Percentiles rank a stretch among this genome's conserved stretches.
Evolutionary conservation across 1,140 invertebrate genomes (phyloP).

Genomic region (Drosophila pseudoobscura): DNA sequence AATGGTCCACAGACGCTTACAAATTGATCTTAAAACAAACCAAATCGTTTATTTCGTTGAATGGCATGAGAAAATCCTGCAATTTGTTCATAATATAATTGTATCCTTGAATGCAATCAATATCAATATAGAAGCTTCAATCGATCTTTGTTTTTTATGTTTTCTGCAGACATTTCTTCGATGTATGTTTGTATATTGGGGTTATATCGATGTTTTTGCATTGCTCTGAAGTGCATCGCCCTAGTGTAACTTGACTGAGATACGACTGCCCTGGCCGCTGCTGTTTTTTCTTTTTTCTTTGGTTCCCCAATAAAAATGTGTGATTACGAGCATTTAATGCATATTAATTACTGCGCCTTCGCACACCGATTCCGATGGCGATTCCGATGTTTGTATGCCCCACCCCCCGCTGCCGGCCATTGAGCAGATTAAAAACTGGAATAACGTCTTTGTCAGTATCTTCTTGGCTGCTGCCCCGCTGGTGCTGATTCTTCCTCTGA

Average conservation of each 20-base stretch:
- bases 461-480: constrained; percentile 26
- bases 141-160: too few relatives aligned
- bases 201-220: neutral
- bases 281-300: constrained; percentile 20
- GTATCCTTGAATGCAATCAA: too few relatives aligned
- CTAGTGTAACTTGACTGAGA: constrained; percentile 13
- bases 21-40: too few relatives aligned
- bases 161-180: too few relatives aligned
- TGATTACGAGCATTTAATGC: constrained; percentile 71
- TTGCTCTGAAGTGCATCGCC: constrained; percentile 40
- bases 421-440: constrained; percentile 75
- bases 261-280: neutral
- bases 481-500: neutral
- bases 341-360: constrained; percentile 68
- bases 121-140: too few relatives aligned
- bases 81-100: too few relatives aligned
- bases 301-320: constrained; percentile 57
- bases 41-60: too few relatives aligned
- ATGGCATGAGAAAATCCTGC: too few relatives aligned
- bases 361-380: constrained; percentile 35
- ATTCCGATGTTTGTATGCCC: constrained; percentile 2
- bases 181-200: too few relatives aligned
- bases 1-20: too few relatives aligned
- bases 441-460: constrained; percentile 71
- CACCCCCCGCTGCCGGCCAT: constrained; percentile 1